phyloP scores from a whole-genome alignment of 2,113 vertebrate genomes.

The Hepsetus odoe region DNA sequence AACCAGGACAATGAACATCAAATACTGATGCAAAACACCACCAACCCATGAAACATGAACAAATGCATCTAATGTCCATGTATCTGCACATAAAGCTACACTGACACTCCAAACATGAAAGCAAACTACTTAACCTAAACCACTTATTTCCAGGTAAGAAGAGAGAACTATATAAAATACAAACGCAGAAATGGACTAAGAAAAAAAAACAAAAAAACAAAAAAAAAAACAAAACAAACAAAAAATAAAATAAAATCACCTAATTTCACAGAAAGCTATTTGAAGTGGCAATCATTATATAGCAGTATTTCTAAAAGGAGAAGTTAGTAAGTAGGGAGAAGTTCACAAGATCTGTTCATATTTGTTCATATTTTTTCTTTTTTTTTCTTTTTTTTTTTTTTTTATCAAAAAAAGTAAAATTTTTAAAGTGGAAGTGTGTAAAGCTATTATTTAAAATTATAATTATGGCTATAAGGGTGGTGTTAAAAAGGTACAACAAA shows the following conservation, averaged over 20 bases:
- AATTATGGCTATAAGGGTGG: too few relatives aligned
- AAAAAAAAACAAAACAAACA: slow-evolving; percentile 80
- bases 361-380: too few relatives aligned
- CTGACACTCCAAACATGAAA: slow-evolving; percentile 97
- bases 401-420: too few relatives aligned
- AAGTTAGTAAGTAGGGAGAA: too few relatives aligned
- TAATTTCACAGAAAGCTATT: slow-evolving; percentile 99
- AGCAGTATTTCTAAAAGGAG: slow-evolving; percentile 99
- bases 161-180: slow-evolving; percentile 94
- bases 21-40: slow-evolving; percentile 93
- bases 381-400: too few relatives aligned
- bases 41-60: slow-evolving; percentile 86
- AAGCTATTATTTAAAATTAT: too few relatives aligned
- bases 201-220: slow-evolving; percentile 68
- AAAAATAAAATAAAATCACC: slow-evolving; percentile 86
- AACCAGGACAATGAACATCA: slow-evolving; percentile 92
- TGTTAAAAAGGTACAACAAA: too few relatives aligned
- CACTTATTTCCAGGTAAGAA: slow-evolving; percentile 96
- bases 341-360: too few relatives aligned
- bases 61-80: slow-evolving; percentile 92
- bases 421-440: too few relatives aligned
- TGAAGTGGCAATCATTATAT: slow-evolving; percentile 99
- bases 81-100: slow-evolving; percentile 99
- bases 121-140: slow-evolving; percentile 77
- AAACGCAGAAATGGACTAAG: slow-evolving; percentile 91